These are phyloP conservation scores for Acronicta leporina DNA, from an alignment of 2,888 invertebrate species.

Conservation along the genomic window DNA sequence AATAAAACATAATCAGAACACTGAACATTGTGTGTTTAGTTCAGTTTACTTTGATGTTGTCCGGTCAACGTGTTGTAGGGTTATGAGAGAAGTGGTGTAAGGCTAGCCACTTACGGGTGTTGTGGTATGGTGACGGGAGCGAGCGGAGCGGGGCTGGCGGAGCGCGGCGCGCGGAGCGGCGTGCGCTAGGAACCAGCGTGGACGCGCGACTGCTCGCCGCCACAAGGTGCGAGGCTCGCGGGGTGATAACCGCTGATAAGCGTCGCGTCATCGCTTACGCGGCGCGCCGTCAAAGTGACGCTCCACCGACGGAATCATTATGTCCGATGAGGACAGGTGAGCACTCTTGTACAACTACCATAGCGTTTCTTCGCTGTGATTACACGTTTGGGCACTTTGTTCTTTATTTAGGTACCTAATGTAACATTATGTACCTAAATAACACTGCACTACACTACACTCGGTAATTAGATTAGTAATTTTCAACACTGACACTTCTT, in stretches of 20 bases:
- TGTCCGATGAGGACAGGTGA: conserved; percentile 39
- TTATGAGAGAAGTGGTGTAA: conserved; percentile 11
- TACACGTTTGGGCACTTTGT: no score
- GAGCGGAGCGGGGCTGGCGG: conserved; percentile 30
- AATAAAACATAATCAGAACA: conserved; percentile 14
- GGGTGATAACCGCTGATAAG: conserved; percentile 86
- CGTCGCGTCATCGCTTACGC: conserved; percentile 73
- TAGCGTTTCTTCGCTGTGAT: not conserved
- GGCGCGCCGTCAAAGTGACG: conserved; percentile 63
- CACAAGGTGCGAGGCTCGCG: conserved; percentile 73
- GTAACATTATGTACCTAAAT: no score
- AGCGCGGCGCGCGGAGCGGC: conserved; percentile 52
- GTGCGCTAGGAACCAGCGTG: conserved; percentile 74
- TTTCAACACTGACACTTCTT: no score
- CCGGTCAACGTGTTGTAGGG: not conserved
- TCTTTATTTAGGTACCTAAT: no score
- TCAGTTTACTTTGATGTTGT: conserved; percentile 6
- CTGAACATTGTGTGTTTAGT: conserved; percentile 2
- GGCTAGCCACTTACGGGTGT: conserved; percentile 43
- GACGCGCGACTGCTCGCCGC: conserved; percentile 74
- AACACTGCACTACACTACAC: no score
- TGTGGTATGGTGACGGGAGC: conserved; percentile 38
- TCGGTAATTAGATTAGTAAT: no score
- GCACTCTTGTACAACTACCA: not conserved
- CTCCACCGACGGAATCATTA: conserved; percentile 34